Evolutionary conservation across 2,888 invertebrate genomes (phyloP), one percentile per base, ranked within the genome.

Genomic region (Steinernema carpocapsae): DNA sequence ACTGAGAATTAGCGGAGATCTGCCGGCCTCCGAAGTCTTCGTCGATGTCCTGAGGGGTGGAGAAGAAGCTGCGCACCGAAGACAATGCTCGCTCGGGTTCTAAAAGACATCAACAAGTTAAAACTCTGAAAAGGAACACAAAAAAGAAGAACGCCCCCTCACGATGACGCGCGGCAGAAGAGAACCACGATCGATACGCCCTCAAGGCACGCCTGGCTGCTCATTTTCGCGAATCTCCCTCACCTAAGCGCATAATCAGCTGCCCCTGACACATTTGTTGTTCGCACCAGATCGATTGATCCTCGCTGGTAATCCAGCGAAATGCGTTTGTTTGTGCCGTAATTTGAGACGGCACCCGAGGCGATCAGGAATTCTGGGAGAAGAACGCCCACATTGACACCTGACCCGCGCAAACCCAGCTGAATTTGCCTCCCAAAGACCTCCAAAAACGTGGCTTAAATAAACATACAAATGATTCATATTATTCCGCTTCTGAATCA

Each of bases 131-230:
- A 48, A 48, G n/a, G 48, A 17, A 48, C 48, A 48, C 17, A 56
- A 56, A 56, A 48, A 14, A 48, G 48, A 48, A 19, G 56, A 64
- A 64, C 64, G 64, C 64, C 64, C 64, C 17, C 52, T 64, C n/a
- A 48, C 48, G 37, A 48, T 48, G 64, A 32, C 64, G 64, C 64
- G 64, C 64, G 19, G 64, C 37, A 37, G 37, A 37, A 37, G 37
- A 37, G 37, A 37, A 37, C 37, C 37, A 64, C 64, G 19, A 64
- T 64, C 64, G 64, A 64, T 64, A 64, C 17, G 17, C 37, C 64
- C 64, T 64, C 64, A 64, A 64, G 56, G 64, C 64, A 64, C 6
- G 3, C 22, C 26, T 7, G 26, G 32, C 64, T 17, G 26, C 64
- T 64, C 64, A 37, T 64, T 32, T 29, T n/a, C 32, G 6, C 17